Evolutionary conservation across 1,140 invertebrate genomes (phyloP), one percentile per base, ranked within the genome.

Genomic region (Pectinophora gossypiella): DNA sequence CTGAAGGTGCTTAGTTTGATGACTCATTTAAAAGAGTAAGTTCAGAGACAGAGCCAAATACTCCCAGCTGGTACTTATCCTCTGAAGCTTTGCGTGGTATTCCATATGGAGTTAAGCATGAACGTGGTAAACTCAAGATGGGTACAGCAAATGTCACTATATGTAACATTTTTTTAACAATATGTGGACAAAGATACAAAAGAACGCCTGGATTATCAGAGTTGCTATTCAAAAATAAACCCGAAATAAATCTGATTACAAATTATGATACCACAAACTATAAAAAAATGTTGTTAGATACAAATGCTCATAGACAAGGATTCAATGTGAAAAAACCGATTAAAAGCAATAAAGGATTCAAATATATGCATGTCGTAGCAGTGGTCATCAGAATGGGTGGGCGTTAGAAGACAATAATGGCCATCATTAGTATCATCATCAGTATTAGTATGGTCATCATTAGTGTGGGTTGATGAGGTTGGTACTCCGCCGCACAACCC

Each of bases 181-280:
- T 21, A 12, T n/a, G 22, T 43, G 47, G 40, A 20, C 40, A 54
- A 44, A 27, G 15, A 6, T 63, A 51, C 49, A 5, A 13, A 22
- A 53, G 42, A 18, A 68, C 62, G 18, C 43, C 19, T 1, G 65
- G 59, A 40, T 44, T 71, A 23, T 60, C 53, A 47, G 61, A 68
- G 46, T 49, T 70, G 32, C 15, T 68, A 19, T 65, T 56, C 50
- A 50, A 64, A 48, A 56, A 52, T 36, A 21, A 66, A n/a, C 65
- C 59, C 35, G 22, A 35, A 13, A 23, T 48, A n/a, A 27, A 5
- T 9, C 44, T 12, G 16, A 64, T 62, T 23, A 61, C 51, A 22
- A 10, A 48, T 32, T 19, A 51, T 32, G 64, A 72, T 56, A 52
- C 59, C 47, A 16, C 50, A 21, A 54, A 45, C 23, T 73, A 73